A percentile compares a stretch with the other conserved stretches of the same genome.
Conservation (phyloP, 2,888 invertebrate species). For the Lathronympha strigana region DNA sequence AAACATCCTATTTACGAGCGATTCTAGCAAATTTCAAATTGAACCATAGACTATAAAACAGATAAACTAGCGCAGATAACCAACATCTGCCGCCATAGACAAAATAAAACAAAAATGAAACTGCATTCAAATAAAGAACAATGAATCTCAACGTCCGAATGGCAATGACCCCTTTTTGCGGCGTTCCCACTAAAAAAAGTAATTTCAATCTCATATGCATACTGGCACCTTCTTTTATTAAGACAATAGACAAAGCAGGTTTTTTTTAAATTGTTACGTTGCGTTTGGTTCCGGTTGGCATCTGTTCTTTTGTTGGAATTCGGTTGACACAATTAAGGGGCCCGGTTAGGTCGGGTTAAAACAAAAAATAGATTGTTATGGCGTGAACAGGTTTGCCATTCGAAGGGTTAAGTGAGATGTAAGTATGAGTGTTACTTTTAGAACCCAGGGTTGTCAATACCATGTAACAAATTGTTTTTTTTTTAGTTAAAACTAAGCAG, state of each 20-base stretch:
- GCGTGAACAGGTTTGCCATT: slow-evolving; percentile 78
- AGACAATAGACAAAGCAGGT: slow-evolving; percentile 67
- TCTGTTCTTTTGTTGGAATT: slow-evolving; percentile 61
- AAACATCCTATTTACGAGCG: slow-evolving; percentile 22
- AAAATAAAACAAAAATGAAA: slow-evolving; percentile 44
- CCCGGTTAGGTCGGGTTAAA: slow-evolving; percentile 67
- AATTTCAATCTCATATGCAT: slow-evolving; percentile 72
- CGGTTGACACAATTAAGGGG: slow-evolving; percentile 79
- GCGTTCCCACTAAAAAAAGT: slow-evolving; percentile 75
- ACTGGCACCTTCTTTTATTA: slow-evolving; percentile 73
- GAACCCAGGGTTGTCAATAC: slow-evolving; percentile 60
- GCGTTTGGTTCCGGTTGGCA: slow-evolving; percentile 59
- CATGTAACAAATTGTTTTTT: background rate
- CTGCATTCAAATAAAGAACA: slow-evolving; percentile 50
- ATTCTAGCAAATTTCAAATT: slow-evolving; percentile 33
- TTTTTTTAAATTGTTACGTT: slow-evolving; percentile 45
- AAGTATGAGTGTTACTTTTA: slow-evolving; percentile 67
- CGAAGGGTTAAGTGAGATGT: slow-evolving; percentile 80
- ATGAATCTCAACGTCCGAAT: slow-evolving; percentile 63
- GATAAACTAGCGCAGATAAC: slow-evolving; percentile 39
- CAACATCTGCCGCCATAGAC: slow-evolving; percentile 43
- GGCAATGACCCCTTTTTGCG: slow-evolving; percentile 64
- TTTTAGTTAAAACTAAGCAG: background rate
- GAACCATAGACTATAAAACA: slow-evolving; percentile 25
- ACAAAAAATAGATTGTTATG: slow-evolving; percentile 79